Evolutionary conservation across 2,797 vertebrate genomes (phyloP).

Genomic region (Coregonus ussuriensis): DNA sequence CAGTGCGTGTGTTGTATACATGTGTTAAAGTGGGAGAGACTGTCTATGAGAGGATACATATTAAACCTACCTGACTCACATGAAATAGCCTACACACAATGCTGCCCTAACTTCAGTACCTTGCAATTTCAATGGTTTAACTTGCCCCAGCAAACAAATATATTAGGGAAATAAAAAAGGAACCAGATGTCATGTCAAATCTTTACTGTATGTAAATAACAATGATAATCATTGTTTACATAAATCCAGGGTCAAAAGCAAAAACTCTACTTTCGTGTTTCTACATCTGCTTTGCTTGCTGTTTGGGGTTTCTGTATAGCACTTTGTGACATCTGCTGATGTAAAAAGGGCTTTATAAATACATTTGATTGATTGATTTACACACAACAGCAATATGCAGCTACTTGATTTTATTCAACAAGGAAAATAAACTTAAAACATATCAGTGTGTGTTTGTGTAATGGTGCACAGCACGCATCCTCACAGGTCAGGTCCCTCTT

Average conservation of each 20-base stretch:
- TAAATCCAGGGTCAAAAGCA: conserved; percentile 1
- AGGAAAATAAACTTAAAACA: conserved; percentile 17
- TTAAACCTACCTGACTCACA: not conserved
- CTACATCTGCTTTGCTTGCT: too few species aligned
- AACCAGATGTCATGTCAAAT: not conserved
- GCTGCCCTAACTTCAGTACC: not conserved
- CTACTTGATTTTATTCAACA: conserved; percentile 18
- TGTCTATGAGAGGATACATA: not conserved
- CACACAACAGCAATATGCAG: conserved; percentile 10
- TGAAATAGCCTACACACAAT: not conserved
- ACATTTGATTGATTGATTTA: too few species aligned
- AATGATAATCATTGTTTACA: conserved; percentile 20
- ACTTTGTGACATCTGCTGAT: too few species aligned
- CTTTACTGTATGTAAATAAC: conserved; percentile 25
- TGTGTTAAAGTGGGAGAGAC: not conserved
- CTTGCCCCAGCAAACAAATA: not conserved
- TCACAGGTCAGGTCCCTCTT: not conserved
- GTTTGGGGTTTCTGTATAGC: too few species aligned
- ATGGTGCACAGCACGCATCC: not conserved
- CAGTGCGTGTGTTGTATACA: not conserved
- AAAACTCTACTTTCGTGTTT: conserved; percentile 1
- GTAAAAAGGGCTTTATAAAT: too few species aligned
- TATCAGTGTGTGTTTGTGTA: not conserved
- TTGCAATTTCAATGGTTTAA: not conserved
- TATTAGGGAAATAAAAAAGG: conserved; percentile 7